These are phyloP conservation scores for Lepidotrigona ventralis DNA, from an alignment of 1,140 invertebrate species.

Conservation along the genomic window DNA sequence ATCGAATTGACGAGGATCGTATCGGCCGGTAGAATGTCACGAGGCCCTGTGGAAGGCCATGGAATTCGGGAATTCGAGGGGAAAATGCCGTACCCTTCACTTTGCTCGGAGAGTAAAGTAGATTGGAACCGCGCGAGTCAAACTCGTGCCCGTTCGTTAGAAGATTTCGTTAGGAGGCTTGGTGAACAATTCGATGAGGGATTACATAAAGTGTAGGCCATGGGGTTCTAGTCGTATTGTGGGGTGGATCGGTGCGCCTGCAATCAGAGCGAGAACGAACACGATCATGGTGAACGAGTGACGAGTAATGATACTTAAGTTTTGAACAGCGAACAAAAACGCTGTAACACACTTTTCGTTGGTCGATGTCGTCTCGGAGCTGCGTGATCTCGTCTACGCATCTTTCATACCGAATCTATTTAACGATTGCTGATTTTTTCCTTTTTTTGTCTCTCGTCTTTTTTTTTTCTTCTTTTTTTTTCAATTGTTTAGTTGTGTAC, in stretches of 20 bases:
- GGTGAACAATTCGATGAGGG: conserved; percentile 15
- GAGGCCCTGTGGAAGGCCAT: conserved; percentile 11
- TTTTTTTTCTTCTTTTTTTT: background rate
- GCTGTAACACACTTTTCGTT: background rate
- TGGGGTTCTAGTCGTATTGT: conserved; percentile 69
- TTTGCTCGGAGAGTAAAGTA: conserved; percentile 4
- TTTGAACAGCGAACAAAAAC: conserved; percentile 1
- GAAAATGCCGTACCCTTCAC: background rate
- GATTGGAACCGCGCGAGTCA: background rate
- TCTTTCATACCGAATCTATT: conserved; percentile 8
- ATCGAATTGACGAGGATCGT: conserved; percentile 8
- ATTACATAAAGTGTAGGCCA: conserved; percentile 70
- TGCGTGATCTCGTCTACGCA: conserved; percentile 17
- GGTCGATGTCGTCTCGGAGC: conserved; percentile 8
- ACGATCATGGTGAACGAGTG: conserved; percentile 9
- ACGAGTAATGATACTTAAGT: conserved; percentile 4
- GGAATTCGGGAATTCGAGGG: background rate
- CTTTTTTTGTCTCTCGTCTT: background rate
- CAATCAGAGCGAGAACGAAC: conserved; percentile 38
- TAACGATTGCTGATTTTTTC: background rate
- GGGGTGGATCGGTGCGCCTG: conserved; percentile 79
- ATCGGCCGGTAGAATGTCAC: background rate
- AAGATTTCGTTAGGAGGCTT: conserved; percentile 9
- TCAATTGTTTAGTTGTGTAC: background rate
- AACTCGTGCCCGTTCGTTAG: background rate